Percentiles rank a stretch among this genome's conserved stretches.
Conservation (phyloP, 1,140 invertebrate genomes). For the Venustaconcha ellipsiformis region DNA sequence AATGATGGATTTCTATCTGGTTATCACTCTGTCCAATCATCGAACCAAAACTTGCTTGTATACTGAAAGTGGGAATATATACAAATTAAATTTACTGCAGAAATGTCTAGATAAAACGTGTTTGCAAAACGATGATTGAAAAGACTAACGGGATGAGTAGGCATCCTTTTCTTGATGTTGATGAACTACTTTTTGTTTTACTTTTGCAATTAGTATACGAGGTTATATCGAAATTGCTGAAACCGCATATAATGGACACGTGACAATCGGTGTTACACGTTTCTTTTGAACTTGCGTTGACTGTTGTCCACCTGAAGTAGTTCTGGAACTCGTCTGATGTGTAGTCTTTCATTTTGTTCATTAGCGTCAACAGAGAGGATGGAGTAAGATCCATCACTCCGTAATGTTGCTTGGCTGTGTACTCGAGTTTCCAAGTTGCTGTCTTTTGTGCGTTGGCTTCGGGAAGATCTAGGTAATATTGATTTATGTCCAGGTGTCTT, state of each 20-base stretch:
- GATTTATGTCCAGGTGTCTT: slow-evolving; percentile 86
- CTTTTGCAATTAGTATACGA: too few species aligned
- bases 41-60: too few species aligned
- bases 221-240: not conserved
- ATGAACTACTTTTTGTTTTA: too few species aligned
- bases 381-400: not conserved
- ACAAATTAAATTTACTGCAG: too few species aligned
- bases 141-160: too few species aligned
- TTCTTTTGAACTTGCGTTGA: not conserved
- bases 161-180: too few species aligned
- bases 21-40: too few species aligned
- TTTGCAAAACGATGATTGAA: too few species aligned
- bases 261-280: slow-evolving; percentile 8
- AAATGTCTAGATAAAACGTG: too few species aligned
- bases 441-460: slow-evolving; percentile 78
- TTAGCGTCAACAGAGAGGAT: not conserved
- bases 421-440: slow-evolving; percentile 83
- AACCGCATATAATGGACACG: slow-evolving; percentile 2
- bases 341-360: not conserved
- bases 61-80: too few species aligned
- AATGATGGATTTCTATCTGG: too few species aligned
- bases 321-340: not conserved
- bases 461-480: slow-evolving; percentile 86
- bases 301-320: slow-evolving; percentile 21
- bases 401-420: slow-evolving; percentile 63